Base-by-base conservation (phyloP, 2,113 vertebrate genomes). In the Myocastor coypus region DNA sequence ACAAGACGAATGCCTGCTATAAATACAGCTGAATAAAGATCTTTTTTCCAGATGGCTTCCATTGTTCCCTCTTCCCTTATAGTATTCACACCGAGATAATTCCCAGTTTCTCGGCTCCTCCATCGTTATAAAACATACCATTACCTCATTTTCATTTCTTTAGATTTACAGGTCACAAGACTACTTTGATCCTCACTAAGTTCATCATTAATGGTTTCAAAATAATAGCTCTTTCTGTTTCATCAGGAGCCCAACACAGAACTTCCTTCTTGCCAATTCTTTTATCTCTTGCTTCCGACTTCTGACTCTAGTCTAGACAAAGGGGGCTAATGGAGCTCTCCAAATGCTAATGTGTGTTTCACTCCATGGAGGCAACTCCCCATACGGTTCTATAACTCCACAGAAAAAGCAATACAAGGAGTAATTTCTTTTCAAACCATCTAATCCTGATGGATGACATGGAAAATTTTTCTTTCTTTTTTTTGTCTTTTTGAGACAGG, bases 141-240 rank as follows among this genome's bases (percentile, higher is more conserved):
- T 98, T 97, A 96, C 97, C 97, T 97, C 96, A 96, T 94, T 97
- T 95, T 96, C 95, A 92, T 91, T 85, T 97, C 96, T 59, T 96
- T 93, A 97, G 90, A 95, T 80, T 97, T 83, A 83, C 93, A 96
- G 96, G 77, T 97, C 96, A 96, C 87, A 90, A 95, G 97, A 94
- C 94, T 73, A 77, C 92, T 90, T 94, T 97, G 84, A 97, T 96
- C 83, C 89, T 97, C 69, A 94, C 89, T 69, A 92, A 95, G 96
- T 92, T 97, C 97, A 96, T 95, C 97, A 83, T 95, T 95, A 97
- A 97, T 63, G 89, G 93, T 95, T 97, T 94, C 83, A 66, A 83
- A 96, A 93, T 95, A 96, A 88, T 75, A 61, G n/a, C 63, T 95
- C 94, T 94, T 96, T 92, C 95, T 0, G 3, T 59, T 93, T 92